phyloP scores from a whole-genome alignment of 2,113 vertebrate genomes.

The Charina bottae region DNA sequence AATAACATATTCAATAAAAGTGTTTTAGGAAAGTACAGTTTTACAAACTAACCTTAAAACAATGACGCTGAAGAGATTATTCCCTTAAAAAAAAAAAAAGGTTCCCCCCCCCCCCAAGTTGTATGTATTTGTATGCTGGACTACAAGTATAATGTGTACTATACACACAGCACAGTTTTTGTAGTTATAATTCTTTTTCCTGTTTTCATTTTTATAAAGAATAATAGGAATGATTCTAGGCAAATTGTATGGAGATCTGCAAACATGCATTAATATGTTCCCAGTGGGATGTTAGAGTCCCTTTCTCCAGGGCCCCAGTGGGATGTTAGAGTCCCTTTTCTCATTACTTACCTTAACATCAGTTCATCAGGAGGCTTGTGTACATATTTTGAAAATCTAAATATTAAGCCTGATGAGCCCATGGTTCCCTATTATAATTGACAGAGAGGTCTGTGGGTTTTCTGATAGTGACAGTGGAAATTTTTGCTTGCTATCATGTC shows the following conservation, averaged over 20 bases:
- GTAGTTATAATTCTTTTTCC: constrained; percentile 33
- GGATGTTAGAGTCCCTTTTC: neutral
- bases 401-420: constrained; percentile 46
- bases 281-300: neutral
- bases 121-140: constrained; percentile 9
- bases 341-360: neutral
- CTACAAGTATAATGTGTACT: neutral
- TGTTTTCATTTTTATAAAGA: constrained; percentile 63
- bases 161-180: constrained; percentile 35
- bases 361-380: constrained; percentile 35
- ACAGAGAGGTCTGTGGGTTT: constrained; percentile 13
- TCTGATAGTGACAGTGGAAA: neutral
- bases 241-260: neutral
- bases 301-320: neutral
- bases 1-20: constrained; percentile 39
- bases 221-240: neutral
- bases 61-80: neutral
- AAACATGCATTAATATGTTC: neutral
- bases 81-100: no score
- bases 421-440: constrained; percentile 45
- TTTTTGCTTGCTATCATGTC: constrained; percentile 20
- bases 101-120: neutral
- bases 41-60: neutral
- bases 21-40: neutral
- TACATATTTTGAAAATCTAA: constrained; percentile 42